Base-by-base conservation (phyloP, 2,888 invertebrate species). In the Ectemnius lituratus region DNA sequence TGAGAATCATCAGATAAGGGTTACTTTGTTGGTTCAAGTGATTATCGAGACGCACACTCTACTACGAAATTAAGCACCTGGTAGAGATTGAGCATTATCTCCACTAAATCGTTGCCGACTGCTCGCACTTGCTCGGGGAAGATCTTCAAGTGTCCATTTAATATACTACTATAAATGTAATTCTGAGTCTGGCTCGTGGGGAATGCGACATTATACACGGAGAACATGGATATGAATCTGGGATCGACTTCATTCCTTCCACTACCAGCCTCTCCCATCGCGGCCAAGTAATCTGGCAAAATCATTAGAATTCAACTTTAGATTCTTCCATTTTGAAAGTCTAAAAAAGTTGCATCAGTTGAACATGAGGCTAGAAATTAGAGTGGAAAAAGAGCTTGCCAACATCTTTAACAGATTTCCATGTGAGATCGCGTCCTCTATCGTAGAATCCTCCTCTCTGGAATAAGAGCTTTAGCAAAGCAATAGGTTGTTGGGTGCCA, bases 401-500 rank as follows among this genome's bases (percentile, higher is more conserved):
- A 64, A 96, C 94, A 87, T 98, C 97, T 88, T 94, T 95, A 74
- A 98, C 91, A 82, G 94, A 94, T 90, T 97, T 98, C 97, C 98
- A 97, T 89, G 94, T 96, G 4, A 98, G 93, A 87, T 97, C 97
- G 89, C 97, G 97, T 28, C 95, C 96, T 67, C 97, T 92, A 90
- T 97, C 97, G 88, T 97, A 98, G 90, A 97, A 94, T 18, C 98
- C 98, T 68, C 96, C 96, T 75, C 94, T 94, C 91, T 98, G 97
- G 76, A 98, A 94, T n/a, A 98, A 90, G 13, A 97, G 91, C 89
- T 98, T 98, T n/a, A 98, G 91, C 49, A 98, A 91, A 0, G 98
- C 98, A 82, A 98, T 97, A 0, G 98, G 98, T 87, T 98, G 98
- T 87, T 98, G 98, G 0, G 97, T 98, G 0, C 98, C 98, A 88